Conservation (phyloP, 2,888 invertebrate genomes). For the Nebria salina region DNA sequence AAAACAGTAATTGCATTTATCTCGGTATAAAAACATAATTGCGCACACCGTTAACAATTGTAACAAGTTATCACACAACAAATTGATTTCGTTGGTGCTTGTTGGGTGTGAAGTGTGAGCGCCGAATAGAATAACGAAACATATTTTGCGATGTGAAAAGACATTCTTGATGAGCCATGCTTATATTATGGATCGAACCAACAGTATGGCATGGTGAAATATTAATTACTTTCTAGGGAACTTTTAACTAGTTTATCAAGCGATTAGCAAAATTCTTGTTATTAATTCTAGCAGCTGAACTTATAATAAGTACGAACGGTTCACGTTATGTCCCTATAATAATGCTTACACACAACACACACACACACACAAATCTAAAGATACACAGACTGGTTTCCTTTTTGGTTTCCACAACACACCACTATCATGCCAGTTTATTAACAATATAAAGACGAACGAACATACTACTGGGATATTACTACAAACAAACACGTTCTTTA, state of each 20-base stretch:
- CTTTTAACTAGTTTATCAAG: conserved; percentile 46
- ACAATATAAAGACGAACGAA: conserved; percentile 41
- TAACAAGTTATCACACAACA: background rate
- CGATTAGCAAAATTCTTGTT: conserved; percentile 44
- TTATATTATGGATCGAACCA: background rate
- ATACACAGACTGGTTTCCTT: background rate
- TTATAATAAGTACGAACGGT: conserved; percentile 36
- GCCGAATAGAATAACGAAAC: too few relatives aligned
- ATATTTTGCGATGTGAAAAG: background rate
- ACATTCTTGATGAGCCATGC: background rate
- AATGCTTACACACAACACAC: conserved; percentile 18
- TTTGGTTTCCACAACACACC: background rate
- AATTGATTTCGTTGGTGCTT: background rate
- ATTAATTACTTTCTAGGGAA: conserved; percentile 44
- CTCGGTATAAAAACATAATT: background rate
- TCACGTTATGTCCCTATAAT: conserved; percentile 23
- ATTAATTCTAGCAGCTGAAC: conserved; percentile 43
- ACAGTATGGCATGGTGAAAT: conserved; percentile 34
- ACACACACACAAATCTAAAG: background rate
- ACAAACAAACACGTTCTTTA: conserved; percentile 41
- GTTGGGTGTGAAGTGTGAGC: background rate
- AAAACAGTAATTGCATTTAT: background rate
- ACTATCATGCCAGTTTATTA: conserved; percentile 34
- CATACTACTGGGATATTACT: conserved; percentile 35
- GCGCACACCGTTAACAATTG: background rate